Evolutionary conservation across 2,797 vertebrate genomes (phyloP).

Genomic region (Artibeus lituratus): DNA sequence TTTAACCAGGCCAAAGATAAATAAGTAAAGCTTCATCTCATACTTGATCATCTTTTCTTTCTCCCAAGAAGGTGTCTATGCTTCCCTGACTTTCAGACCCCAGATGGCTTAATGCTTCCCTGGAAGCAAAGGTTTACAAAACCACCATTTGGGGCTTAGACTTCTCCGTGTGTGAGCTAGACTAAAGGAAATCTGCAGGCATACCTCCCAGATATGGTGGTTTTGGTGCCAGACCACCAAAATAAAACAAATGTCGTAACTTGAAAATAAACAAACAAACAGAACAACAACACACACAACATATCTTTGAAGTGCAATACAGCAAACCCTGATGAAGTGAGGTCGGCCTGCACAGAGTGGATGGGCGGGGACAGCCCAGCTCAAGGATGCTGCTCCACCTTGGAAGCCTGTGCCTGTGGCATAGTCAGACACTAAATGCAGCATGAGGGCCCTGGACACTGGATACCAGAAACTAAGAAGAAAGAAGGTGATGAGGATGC

Average conservation of each 20-base stretch:
- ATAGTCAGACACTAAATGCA: neutral
- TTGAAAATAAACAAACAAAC: too few species aligned
- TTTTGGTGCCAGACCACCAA: neutral
- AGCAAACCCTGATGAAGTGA: neutral
- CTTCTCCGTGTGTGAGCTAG: neutral
- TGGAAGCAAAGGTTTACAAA: neutral
- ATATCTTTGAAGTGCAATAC: neutral
- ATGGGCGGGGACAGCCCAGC: too few species aligned
- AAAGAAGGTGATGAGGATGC: neutral
- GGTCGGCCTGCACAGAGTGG: neutral
- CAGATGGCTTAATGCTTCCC: neutral
- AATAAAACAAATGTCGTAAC: neutral
- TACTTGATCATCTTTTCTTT: neutral
- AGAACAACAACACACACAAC: neutral
- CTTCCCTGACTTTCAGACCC: neutral
- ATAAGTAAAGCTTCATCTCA: neutral
- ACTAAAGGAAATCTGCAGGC: neutral
- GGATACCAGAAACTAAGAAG: neutral
- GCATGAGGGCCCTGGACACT: neutral
- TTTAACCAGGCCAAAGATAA: neutral
- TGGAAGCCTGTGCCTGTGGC: rapidly evolving
- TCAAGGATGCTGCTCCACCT: neutral
- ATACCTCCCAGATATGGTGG: neutral
- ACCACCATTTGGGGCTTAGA: neutral
- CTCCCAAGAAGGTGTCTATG: neutral